phyloP scores from a whole-genome alignment of 2,113 vertebrate species.

The Peromyscus leucopus region DNA sequence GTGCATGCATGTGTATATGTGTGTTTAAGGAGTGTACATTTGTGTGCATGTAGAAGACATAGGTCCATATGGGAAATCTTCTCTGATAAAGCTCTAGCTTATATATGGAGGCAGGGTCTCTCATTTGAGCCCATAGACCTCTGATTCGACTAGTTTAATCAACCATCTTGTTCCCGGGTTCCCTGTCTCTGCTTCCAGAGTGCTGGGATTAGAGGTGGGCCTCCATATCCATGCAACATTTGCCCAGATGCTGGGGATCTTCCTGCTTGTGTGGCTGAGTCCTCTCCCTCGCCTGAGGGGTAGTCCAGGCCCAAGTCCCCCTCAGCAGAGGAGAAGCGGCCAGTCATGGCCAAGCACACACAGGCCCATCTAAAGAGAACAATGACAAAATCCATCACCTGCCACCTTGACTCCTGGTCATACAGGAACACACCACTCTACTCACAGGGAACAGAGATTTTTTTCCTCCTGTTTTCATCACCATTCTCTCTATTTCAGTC shows the following conservation, averaged over 20 bases:
- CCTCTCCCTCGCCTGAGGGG: not conserved
- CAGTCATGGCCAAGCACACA: conserved; percentile 49
- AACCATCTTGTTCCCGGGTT: not conserved
- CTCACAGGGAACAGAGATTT: conserved; percentile 42
- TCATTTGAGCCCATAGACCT: not conserved
- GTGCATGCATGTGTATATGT: not conserved
- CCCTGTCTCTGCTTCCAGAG: not conserved
- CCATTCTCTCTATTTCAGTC: conserved; percentile 43
- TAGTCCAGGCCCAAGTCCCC: conserved; percentile 33
- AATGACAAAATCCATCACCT: conserved; percentile 35
- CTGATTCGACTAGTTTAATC: not conserved
- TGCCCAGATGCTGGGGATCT: too few relatives aligned
- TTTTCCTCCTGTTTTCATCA: not conserved
- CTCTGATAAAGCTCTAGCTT: not conserved
- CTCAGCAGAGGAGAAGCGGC: conserved; percentile 74
- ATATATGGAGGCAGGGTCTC: too few relatives aligned
- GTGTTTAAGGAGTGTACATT: not conserved
- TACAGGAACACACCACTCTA: not conserved
- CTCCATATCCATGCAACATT: not conserved
- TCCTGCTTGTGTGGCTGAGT: not conserved
- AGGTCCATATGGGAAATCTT: not conserved
- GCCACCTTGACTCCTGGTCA: conserved; percentile 28
- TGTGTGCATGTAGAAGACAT: not conserved
- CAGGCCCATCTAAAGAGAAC: conserved; percentile 24
- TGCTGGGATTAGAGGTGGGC: not conserved